Base-by-base conservation (phyloP, 2,113 vertebrate species). In the Casuarius casuarius region DNA sequence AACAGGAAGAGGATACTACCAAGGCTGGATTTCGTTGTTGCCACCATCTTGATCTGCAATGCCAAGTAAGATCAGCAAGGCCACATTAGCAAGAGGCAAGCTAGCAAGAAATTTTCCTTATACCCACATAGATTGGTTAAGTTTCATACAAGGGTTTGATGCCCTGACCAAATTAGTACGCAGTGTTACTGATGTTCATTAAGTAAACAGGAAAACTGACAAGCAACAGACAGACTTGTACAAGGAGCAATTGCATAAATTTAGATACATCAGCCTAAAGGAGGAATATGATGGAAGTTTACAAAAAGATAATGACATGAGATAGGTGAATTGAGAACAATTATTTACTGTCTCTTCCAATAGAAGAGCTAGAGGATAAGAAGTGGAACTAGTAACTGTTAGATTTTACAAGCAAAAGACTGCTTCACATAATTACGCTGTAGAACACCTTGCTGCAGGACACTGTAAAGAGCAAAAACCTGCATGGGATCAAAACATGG, bases 71-170 rank as follows among this genome's bases (percentile, higher is more conserved):
- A 35, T 29, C 48, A 15, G 12, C 1, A n/a, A 56, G 31, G 26
- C n/a, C 49, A 56, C 22, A 1, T 33, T 3, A 4, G 26, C 38
- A 40, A 68, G 29, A 40, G 80, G 58, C 23, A 81, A 6, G 25
- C 18, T 2, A 26, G 5, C 6, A 19, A 85, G 17, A 68, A 29
- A 48, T 28, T 15, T 44, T 29, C 44, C 14, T 17, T 49, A 42
- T 0, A 31, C 3, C 35, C 38, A 11, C 3, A 0, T 3, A 3
- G 4, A 14, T 2, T 29, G 21, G 18, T 42, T 42, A 18, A 25
- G 31, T 29, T 49, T 49, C 48, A 23, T 19, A 22, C 28, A 71
- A 4, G 3, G 33, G 49, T 11, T n/a, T 23, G 26, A 44, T 33
- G 5, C 19, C 58, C 6, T 26, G 9, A 42, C 56, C 17, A 18